Percentiles rank a stretch among this genome's conserved stretches.
These are phyloP conservation scores for Aphelocoma californica DNA, from an alignment of 2,797 vertebrate genomes.

Conservation along the genomic window DNA sequence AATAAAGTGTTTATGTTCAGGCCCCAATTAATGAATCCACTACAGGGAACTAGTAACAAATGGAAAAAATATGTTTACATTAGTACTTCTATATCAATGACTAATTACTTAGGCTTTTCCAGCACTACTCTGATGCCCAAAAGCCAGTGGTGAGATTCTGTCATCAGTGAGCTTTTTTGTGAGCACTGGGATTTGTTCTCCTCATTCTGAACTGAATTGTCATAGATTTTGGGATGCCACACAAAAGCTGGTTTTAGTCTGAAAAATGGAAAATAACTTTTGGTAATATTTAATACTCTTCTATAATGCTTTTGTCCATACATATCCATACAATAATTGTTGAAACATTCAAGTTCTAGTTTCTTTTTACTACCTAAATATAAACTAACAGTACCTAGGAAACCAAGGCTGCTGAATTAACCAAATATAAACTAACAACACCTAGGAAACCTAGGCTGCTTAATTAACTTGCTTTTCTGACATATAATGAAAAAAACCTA, in stretches of 20 bases:
- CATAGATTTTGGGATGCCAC: not conserved
- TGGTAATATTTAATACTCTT: not conserved
- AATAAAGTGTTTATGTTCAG: constrained; percentile 5
- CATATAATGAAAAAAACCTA: not conserved
- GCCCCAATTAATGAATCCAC: not conserved
- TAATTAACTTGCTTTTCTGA: not conserved
- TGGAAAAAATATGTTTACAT: not conserved
- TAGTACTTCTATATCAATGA: not conserved
- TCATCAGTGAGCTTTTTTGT: not conserved
- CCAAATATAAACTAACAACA: not conserved
- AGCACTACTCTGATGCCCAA: not conserved
- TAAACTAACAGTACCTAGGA: not conserved
- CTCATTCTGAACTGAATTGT: not conserved
- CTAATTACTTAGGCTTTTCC: not conserved
- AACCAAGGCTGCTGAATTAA: not conserved
- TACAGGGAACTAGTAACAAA: not conserved
- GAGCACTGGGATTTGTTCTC: not conserved
- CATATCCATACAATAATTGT: not conserved
- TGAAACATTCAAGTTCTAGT: not conserved
- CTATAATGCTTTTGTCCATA: not conserved
- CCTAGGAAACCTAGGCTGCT: not conserved
- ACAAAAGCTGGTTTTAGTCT: not conserved
- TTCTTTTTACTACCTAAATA: not conserved
- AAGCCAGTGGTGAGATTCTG: not conserved
- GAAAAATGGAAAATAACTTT: not conserved